Base-by-base conservation (phyloP, 2,888 invertebrate genomes). In the Marasmarcha lunaedactyla region DNA sequence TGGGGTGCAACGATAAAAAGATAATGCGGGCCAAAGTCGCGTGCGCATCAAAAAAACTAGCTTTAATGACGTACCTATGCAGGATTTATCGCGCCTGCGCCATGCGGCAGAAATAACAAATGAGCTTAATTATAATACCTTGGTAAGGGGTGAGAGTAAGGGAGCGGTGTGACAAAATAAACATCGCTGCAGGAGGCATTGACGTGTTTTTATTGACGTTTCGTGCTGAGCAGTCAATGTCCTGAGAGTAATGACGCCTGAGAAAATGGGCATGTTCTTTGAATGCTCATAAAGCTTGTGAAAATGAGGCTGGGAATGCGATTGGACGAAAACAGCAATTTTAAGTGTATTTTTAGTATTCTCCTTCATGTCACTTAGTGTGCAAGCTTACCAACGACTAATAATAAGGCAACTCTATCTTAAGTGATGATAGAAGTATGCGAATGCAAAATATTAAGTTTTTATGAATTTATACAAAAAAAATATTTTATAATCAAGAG, bases 1-100 rank as follows among this genome's bases (percentile, higher is more conserved):
- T 77, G 77, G 79, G 81, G 79, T 71, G 72, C 71, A 59, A 64
- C 78, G 81, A 81, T 83, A 83, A 83, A 83, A 81, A 78, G 81
- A 79, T 83, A 83, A 83, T 77, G 70, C 73, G 71, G 70, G 65
- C 54, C 47, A 52, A 43, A 65, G 78, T 61, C 81, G 79, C 79
- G 79, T 76, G 81, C 81, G 79, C 81, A 77, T 67, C 68, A 64
- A 67, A 71, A n/a, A 70, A 70, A 64, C 60, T 58, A 49, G 55
- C 59, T 67, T 64, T 81, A 77, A 79, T 68, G 74, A 78, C 68
- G 71, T 78, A 79, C 81, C 79, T 81, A 76, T 76, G 30, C 30
- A 30, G 30, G 30, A 30, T 30, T 83, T 81, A 81, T 81, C 74
- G 77, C 81, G 81, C 79, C 79, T 78, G 81, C 81, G 77, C 51